A percentile compares a stretch with the other conserved stretches of the same genome.
Evolutionary conservation across 2,113 vertebrate species (phyloP).

Genomic region (Narcine bancroftii): DNA sequence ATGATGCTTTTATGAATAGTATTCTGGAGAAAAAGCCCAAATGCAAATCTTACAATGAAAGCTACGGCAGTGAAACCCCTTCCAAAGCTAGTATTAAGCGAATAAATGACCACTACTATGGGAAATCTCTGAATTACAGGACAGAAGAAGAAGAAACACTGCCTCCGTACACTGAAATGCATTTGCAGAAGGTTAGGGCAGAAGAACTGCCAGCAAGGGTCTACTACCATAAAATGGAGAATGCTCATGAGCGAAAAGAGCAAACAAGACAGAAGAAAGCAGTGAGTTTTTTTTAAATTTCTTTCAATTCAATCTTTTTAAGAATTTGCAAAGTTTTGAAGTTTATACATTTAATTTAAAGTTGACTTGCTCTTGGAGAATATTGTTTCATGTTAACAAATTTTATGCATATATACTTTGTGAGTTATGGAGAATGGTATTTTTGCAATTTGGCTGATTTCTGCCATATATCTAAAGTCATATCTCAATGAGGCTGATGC

Average conservation of each 20-base stretch:
- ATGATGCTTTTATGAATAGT: conserved; percentile 67
- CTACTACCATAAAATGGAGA: conserved; percentile 57
- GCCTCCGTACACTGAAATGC: conserved; percentile 68
- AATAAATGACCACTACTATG: conserved; percentile 49
- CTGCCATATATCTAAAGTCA: not conserved
- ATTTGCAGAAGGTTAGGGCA: conserved; percentile 57
- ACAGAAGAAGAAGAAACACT: conserved; percentile 65
- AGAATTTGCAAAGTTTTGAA: not conserved
- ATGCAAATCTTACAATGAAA: conserved; percentile 50
- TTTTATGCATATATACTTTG: not conserved
- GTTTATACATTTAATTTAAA: not conserved
- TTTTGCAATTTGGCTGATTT: not conserved
- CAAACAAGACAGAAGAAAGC: conserved; percentile 72
- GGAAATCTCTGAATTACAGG: conserved; percentile 50
- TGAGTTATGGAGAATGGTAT: not conserved
- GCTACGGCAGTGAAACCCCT: conserved; percentile 65
- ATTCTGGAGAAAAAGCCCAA: conserved; percentile 73
- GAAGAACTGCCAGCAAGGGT: conserved; percentile 51
- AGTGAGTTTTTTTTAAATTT: conserved; percentile 60
- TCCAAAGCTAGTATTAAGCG: conserved; percentile 68
- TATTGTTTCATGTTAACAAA: not conserved
- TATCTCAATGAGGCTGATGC: not conserved
- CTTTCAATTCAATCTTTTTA: not conserved
- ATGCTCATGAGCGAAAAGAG: conserved; percentile 63
- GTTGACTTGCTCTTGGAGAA: not conserved